Conservation (phyloP, 1,140 invertebrate genomes). For the Brachionus plicatilis region DNA sequence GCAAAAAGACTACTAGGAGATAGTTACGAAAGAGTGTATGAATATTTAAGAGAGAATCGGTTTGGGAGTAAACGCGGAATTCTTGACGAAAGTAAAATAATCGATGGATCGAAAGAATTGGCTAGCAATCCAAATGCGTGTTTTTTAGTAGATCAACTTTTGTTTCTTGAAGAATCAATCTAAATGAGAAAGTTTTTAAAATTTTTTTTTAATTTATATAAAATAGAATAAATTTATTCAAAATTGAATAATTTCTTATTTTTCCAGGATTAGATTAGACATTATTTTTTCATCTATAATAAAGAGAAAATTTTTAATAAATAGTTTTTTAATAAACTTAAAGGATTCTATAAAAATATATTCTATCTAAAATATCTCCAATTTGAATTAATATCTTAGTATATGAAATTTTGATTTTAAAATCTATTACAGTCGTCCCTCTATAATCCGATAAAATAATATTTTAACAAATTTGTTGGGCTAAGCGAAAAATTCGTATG, state of each 20-base stretch:
- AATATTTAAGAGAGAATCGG: conserved; percentile 49
- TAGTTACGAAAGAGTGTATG: conserved; percentile 50
- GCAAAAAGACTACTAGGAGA: conserved; percentile 49
- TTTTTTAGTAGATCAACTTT: conserved; percentile 54
- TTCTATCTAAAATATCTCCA: no score
- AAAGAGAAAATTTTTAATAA: no score
- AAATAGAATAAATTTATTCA: background rate
- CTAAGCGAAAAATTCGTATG: no score
- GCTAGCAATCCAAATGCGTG: conserved; percentile 52
- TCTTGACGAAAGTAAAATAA: conserved; percentile 43
- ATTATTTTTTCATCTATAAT: no score
- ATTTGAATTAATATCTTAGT: no score
- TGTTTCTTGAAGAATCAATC: conserved; percentile 51
- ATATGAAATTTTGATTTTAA: no score
- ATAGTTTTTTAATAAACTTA: no score
- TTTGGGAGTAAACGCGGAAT: conserved; percentile 42
- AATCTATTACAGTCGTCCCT: no score
- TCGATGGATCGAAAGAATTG: conserved; percentile 46
- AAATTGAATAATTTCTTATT: background rate
- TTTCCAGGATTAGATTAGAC: no score
- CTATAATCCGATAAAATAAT: no score
- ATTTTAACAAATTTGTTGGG: no score
- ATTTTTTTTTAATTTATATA: background rate
- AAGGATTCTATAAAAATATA: no score
- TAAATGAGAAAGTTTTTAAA: background rate